These are phyloP conservation scores for Scolanthus callimorphus DNA, from an alignment of 92 coral and sea anemone genomes.

Conservation along the genomic window DNA sequence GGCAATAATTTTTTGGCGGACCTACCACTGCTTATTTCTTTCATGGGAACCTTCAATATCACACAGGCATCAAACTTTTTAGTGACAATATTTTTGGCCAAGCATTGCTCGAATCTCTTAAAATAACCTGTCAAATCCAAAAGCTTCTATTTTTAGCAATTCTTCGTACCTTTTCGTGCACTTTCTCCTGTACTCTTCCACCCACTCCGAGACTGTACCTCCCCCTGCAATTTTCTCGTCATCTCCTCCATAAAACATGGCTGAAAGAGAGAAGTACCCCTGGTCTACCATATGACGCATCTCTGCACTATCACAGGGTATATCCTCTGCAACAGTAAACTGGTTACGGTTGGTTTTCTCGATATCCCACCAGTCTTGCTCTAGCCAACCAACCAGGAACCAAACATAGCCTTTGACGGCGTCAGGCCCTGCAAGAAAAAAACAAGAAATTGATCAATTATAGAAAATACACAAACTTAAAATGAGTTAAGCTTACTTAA, in stretches of 20 bases:
- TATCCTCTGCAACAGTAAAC: constrained; percentile 53
- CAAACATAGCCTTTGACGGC: constrained; percentile 58
- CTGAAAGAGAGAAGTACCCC: constrained; percentile 65
- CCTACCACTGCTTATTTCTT: too few species aligned
- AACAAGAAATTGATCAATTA: neutral
- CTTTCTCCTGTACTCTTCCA: constrained; percentile 28
- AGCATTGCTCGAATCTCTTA: too few species aligned
- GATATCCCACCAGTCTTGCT: constrained; percentile 75
- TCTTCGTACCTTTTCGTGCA: constrained; percentile 25
- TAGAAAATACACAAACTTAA: too few species aligned
- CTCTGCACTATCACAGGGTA: constrained; percentile 58
- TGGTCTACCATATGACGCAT: constrained; percentile 60
- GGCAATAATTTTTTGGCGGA: too few species aligned
- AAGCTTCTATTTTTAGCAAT: too few species aligned
- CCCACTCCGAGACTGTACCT: constrained; percentile 59
- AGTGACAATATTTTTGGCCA: too few species aligned
- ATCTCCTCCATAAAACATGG: constrained; percentile 64
- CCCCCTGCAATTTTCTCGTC: constrained; percentile 45
- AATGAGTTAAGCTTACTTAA: too few species aligned
- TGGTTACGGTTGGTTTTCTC: constrained; percentile 41
- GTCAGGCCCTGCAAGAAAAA: constrained; percentile 41
- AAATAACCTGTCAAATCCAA: too few species aligned
- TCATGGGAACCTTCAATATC: too few species aligned
- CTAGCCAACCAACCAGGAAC: constrained; percentile 77
- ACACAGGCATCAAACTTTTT: too few species aligned